A percentile compares a stretch with the other conserved stretches of the same genome.
phyloP scores from a whole-genome alignment of 1,140 invertebrate genomes.

The Brachionus manjavacas region DNA sequence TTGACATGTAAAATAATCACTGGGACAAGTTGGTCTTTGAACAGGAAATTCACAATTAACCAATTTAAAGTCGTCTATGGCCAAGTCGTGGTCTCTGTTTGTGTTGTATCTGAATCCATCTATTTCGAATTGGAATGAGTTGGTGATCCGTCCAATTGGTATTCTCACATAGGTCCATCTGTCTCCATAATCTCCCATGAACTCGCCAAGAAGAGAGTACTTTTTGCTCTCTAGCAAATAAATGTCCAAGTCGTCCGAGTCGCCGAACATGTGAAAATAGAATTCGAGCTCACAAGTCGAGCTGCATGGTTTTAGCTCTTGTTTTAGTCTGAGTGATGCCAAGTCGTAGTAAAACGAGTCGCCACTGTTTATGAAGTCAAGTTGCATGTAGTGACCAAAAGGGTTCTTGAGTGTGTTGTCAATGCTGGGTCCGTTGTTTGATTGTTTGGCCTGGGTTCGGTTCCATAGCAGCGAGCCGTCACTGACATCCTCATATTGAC shows the following conservation, averaged over 20 bases:
- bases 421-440: slow-evolving; percentile 2
- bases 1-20: slow-evolving; percentile 50
- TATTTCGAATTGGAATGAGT: slow-evolving; percentile 61
- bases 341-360: background rate
- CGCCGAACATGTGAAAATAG: slow-evolving; percentile 70
- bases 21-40: slow-evolving; percentile 45
- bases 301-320: background rate
- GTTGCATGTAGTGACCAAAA: slow-evolving; percentile 1
- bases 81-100: slow-evolving; percentile 48
- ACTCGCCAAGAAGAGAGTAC: slow-evolving; percentile 59
- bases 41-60: slow-evolving; percentile 53
- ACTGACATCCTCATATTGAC: slow-evolving; percentile 36
- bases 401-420: slow-evolving; percentile 29
- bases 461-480: background rate
- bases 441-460: slow-evolving; percentile 41
- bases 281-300: slow-evolving; percentile 54
- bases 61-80: slow-evolving; percentile 54
- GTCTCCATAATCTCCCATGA: slow-evolving; percentile 65
- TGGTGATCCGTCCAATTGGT: slow-evolving; percentile 61
- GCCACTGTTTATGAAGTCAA: background rate
- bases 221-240: slow-evolving; percentile 58
- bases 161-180: slow-evolving; percentile 68
- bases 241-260: slow-evolving; percentile 48
- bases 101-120: slow-evolving; percentile 45
- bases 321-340: too few relatives aligned